phyloP scores from a whole-genome alignment of 2,113 vertebrate genomes.

The Corythornis madagascariensis region DNA sequence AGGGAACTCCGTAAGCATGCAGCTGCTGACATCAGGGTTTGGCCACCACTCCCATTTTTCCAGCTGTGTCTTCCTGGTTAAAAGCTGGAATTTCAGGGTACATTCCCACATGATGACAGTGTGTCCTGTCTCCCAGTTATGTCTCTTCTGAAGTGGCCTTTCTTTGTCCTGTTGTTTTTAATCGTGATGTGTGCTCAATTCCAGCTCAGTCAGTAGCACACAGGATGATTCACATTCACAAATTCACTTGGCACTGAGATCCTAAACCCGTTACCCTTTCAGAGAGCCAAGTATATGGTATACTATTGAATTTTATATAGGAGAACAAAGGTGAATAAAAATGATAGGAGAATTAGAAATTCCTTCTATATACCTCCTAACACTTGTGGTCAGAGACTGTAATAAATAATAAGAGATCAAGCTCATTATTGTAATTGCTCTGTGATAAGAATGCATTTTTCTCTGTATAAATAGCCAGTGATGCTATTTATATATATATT shows the following conservation, averaged over 20 bases:
- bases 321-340: neutral
- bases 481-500: neutral
- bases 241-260: neutral
- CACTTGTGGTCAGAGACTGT: neutral
- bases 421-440: conserved; percentile 20
- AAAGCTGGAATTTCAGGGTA: conserved; percentile 16
- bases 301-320: neutral
- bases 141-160: neutral
- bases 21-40: neutral
- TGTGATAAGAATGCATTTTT: neutral
- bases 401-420: neutral
- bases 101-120: neutral
- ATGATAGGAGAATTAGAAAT: neutral
- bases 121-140: neutral
- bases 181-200: neutral
- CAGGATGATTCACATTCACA: neutral
- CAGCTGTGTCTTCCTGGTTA: conserved; percentile 41
- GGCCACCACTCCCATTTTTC: neutral
- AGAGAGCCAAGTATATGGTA: neutral
- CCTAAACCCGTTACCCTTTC: neutral
- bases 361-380: neutral
- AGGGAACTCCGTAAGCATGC: rapidly evolving
- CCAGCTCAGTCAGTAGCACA: neutral
- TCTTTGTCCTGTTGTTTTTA: neutral
- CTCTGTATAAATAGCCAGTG: conserved; percentile 6